These are phyloP conservation scores for Pyrrhia umbra DNA, from an alignment of 2,888 invertebrate genomes.

Conservation along the genomic window DNA sequence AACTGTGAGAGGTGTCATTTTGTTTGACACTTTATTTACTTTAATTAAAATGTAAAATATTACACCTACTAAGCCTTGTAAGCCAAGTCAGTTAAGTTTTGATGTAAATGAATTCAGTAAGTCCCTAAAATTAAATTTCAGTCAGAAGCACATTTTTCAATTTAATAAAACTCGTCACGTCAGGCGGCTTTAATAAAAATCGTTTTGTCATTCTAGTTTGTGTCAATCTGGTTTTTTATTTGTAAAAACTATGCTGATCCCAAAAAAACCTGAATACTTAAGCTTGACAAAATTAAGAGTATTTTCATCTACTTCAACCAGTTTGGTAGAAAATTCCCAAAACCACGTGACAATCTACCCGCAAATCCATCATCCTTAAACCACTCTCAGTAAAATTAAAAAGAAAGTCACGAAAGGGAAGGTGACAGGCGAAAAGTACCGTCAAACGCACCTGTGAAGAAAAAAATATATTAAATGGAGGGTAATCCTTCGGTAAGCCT, in stretches of 20 bases:
- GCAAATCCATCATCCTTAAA: constrained; percentile 68
- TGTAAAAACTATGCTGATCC: constrained; percentile 19
- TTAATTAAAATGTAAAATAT: constrained; percentile 52
- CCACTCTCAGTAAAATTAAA: constrained; percentile 68
- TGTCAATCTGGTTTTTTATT: constrained; percentile 34
- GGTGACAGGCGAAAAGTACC: constrained; percentile 69
- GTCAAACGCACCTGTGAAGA: constrained; percentile 65
- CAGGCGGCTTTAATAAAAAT: constrained; percentile 43
- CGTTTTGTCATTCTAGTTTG: constrained; percentile 36
- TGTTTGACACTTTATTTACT: constrained; percentile 31
- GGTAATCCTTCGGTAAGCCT: constrained; percentile 76
- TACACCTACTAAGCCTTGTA: constrained; percentile 35
- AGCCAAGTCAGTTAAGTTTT: constrained; percentile 46
- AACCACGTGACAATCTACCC: constrained; percentile 62
- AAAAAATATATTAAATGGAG: constrained; percentile 78
- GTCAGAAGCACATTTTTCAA: constrained; percentile 35
- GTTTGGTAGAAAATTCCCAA: constrained; percentile 45
- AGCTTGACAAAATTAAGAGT: constrained; percentile 27
- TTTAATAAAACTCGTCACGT: constrained; percentile 51
- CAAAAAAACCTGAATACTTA: constrained; percentile 27
- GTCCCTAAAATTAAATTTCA: constrained; percentile 45
- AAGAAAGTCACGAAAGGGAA: constrained; percentile 66
- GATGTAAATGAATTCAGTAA: constrained; percentile 48
- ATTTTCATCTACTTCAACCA: constrained; percentile 32
- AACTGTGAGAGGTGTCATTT: constrained; percentile 17